These are phyloP conservation scores for Styela clava DNA, from an alignment of 23 tunicate species.

Conservation along the genomic window DNA sequence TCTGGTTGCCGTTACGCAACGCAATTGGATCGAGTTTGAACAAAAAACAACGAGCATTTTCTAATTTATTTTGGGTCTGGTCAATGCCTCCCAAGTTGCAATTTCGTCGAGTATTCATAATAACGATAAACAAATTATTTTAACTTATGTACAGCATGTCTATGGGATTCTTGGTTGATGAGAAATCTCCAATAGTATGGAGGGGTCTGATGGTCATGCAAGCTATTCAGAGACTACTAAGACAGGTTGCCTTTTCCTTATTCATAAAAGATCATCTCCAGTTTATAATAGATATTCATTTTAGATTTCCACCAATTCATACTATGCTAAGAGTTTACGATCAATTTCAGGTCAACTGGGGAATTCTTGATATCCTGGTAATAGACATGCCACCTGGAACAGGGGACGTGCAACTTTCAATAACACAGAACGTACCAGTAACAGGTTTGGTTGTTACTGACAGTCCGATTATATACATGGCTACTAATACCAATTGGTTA, in stretches of 20 bases:
- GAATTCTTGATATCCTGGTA: conserved; percentile 35
- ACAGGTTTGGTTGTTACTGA: conserved; percentile 37
- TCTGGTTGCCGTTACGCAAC: too few species aligned
- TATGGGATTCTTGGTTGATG: conserved; percentile 65
- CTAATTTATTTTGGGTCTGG: too few species aligned
- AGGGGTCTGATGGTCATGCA: conserved; percentile 80
- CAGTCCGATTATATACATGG: too few species aligned
- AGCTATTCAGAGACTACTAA: conserved; percentile 50
- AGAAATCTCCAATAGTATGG: conserved; percentile 60
- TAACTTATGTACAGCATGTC: conserved; percentile 45
- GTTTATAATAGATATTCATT: too few species aligned
- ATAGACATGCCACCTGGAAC: conserved; percentile 77
- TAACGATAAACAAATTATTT: too few species aligned
- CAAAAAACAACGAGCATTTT: too few species aligned
- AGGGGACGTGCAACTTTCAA: conserved; percentile 60
- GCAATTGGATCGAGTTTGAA: too few species aligned
- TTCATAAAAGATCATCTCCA: not conserved
- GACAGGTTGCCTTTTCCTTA: conserved; percentile 39
- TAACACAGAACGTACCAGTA: conserved; percentile 57
- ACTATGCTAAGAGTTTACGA: too few species aligned
- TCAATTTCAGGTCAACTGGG: conserved; percentile 64
- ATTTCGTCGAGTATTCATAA: too few species aligned
- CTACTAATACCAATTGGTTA: too few species aligned
- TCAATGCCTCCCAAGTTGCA: too few species aligned
- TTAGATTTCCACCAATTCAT: too few species aligned